These are phyloP conservation scores for Oceanodroma tethys DNA, from an alignment of 2,113 vertebrate genomes.

Conservation along the genomic window DNA sequence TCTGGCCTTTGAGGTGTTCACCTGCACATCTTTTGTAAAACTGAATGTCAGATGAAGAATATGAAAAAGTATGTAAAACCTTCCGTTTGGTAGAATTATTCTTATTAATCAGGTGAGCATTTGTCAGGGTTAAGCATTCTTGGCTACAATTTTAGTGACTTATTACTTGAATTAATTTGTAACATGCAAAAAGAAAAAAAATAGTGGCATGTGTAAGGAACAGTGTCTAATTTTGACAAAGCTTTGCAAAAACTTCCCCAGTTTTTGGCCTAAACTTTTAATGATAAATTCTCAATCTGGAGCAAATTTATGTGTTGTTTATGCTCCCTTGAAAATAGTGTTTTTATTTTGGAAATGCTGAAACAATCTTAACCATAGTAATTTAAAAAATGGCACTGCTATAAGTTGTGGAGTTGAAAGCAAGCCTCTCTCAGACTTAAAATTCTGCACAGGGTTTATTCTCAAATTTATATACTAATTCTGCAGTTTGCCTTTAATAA, in stretches of 20 bases:
- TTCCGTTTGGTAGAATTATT: neutral
- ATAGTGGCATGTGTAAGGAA: neutral
- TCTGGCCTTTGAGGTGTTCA: neutral
- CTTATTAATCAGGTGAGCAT: neutral
- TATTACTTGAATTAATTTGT: neutral
- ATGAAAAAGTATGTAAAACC: neutral
- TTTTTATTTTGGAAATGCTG: conserved; percentile 58
- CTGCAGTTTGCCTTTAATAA: neutral
- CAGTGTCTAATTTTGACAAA: neutral
- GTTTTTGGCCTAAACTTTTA: neutral
- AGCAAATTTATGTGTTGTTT: neutral
- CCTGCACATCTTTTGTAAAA: neutral
- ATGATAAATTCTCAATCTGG: neutral
- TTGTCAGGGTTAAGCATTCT: neutral
- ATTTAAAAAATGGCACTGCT: conserved; percentile 38
- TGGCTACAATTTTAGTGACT: neutral
- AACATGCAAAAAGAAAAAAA: neutral
- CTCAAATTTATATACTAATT: neutral
- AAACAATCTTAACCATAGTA: conserved; percentile 65
- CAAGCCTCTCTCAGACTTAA: conserved; percentile 4
- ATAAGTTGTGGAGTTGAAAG: conserved; percentile 22
- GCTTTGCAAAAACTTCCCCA: neutral
- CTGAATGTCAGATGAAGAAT: neutral
- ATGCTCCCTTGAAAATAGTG: neutral
- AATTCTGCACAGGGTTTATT: neutral